Conservation (phyloP, 2,113 vertebrate genomes). For the Syngnathus scovelli region DNA sequence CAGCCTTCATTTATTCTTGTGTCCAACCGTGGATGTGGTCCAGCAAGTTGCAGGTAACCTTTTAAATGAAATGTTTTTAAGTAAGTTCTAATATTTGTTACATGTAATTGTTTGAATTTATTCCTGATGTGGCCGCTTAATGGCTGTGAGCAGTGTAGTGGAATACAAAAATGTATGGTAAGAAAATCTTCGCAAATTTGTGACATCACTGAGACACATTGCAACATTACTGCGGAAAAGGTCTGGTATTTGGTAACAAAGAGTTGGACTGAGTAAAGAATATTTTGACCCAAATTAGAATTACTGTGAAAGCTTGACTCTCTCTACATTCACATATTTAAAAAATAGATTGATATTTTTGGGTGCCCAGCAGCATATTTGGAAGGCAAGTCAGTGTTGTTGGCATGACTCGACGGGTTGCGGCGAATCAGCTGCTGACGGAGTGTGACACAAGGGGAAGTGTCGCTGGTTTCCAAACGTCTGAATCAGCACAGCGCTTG, state of each 20-base stretch:
- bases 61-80: background rate
- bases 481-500: conserved; percentile 44
- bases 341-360: no score
- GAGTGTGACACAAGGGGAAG: conserved; percentile 32
- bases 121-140: background rate
- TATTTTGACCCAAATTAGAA: no score
- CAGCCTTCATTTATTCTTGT: conserved; percentile 82
- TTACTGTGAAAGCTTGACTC: no score
- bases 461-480: conserved; percentile 49
- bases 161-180: no score
- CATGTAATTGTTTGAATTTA: background rate
- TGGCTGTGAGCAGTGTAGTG: no score
- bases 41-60: conserved; percentile 67
- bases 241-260: no score
- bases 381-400: conserved; percentile 22
- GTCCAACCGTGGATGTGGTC: conserved; percentile 60
- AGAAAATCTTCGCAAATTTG: no score
- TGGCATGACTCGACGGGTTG: conserved; percentile 30
- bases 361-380: background rate
- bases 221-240: no score
- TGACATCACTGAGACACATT: no score
- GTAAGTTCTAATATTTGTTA: background rate
- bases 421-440: conserved; percentile 52
- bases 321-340: no score
- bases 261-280: no score